Base-by-base conservation (phyloP, 2,797 vertebrate genomes). In the Spheniscus humboldti region DNA sequence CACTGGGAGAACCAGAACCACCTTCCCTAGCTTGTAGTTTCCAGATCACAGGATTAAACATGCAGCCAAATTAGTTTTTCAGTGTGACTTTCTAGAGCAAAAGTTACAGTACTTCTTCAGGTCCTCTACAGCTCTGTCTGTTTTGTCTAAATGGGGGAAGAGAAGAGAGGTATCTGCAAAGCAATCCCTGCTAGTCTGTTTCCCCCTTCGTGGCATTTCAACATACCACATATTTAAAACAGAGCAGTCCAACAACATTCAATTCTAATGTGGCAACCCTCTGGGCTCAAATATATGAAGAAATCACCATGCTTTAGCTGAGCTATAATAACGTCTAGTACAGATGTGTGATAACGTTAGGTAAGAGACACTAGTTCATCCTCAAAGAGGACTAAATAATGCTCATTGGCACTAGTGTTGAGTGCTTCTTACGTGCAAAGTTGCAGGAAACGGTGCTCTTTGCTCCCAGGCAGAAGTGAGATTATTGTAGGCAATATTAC, bases 151-250 rank as follows among this genome's bases (percentile, higher is more conserved):
- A 80, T 14, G 33, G 22, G 18, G 52, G 10, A 39, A 68, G 28
- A 47, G 39, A 83, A 55, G 17, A 18, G 33, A 67, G 39, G 14
- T 5, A 41, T 3, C 47, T 37, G 24, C 63, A 91, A 82, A 81
- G 10, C 31, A 43, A 52, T 5, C 47, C 73, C 39, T n/a, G 39
- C 24, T 24, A 80, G 43, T 27, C 39, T 43, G 37, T 13, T 39
- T 8, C 31, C 31, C 31, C 35, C 33, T 89, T 71, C 1, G 2
- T 3, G 20, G 33, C 27, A 24, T 63, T 93, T 67, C 57, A 63
- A 57, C 11, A 18, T 11, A 27, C 5, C 0, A 0, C 3, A 1
- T 27, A 22, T 27, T 18, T 50, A 76, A 76, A 45, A 14, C 22
- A 53, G 17, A 74, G 24, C 23, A 59, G 19, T 14, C 75, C 12